A percentile compares a stretch with the other conserved stretches of the same genome.
Conservation (phyloP, 2,797 vertebrate genomes). For the Micromesistius poutassou region DNA sequence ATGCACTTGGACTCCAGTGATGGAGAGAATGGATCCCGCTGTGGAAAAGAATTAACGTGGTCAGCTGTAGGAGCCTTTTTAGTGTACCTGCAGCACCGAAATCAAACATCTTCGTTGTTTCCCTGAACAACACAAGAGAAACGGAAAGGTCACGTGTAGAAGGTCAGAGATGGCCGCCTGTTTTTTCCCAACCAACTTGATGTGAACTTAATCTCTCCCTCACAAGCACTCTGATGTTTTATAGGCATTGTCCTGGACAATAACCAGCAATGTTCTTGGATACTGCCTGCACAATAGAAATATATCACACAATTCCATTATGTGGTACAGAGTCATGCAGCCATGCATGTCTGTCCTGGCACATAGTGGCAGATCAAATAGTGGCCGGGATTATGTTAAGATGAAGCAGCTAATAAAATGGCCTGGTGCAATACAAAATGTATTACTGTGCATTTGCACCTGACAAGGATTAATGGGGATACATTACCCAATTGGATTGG, state of each 20-base stretch:
- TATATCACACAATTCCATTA: constrained; percentile 25
- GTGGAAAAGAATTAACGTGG: background rate
- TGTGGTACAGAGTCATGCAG: constrained; percentile 34
- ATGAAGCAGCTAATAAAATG: constrained; percentile 69
- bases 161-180: background rate
- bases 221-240: background rate
- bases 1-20: constrained; percentile 23
- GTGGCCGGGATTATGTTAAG: constrained; percentile 67
- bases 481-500: constrained; percentile 55
- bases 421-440: constrained; percentile 68
- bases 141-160: background rate
- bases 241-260: constrained; percentile 1
- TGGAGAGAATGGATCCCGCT: background rate
- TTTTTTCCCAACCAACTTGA: background rate
- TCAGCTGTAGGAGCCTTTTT: background rate
- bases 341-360: constrained; percentile 58
- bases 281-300: constrained; percentile 35
- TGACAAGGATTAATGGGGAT: constrained; percentile 65
- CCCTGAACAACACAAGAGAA: background rate
- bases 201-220: background rate
- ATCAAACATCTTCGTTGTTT: background rate
- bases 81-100: background rate
- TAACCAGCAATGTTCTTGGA: constrained; percentile 10
- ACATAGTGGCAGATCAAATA: constrained; percentile 64
- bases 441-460: constrained; percentile 64